Percentiles rank a stretch among this genome's conserved stretches.
phyloP scores from a whole-genome alignment of 2,797 vertebrate genomes.

The Gymnocypris eckloni region DNA sequence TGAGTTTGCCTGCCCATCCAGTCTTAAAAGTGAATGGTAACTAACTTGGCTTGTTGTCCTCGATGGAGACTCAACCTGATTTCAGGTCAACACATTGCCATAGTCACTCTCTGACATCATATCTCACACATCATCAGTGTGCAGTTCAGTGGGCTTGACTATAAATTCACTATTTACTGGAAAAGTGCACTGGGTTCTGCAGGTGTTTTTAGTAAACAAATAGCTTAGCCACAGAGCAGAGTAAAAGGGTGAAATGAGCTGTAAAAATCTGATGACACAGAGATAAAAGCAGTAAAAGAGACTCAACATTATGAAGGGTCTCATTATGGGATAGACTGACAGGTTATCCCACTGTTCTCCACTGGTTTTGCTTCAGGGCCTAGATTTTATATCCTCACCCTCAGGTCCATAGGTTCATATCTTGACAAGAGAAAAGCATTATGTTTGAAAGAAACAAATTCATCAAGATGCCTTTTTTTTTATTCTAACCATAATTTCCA shows the following conservation, averaged over 20 bases:
- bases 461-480: no score
- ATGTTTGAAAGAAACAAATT: no score
- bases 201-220: conserved; percentile 11
- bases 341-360: not conserved
- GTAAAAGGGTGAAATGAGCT: not conserved
- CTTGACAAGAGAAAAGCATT: not conserved
- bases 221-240: not conserved
- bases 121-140: not conserved
- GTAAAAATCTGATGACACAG: not conserved
- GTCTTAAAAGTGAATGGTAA: not conserved
- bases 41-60: not conserved
- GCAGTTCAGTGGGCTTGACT: not conserved
- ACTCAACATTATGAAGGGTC: not conserved
- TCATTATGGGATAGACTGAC: not conserved
- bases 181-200: not conserved
- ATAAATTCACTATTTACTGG: not conserved
- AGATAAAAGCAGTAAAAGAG: not conserved
- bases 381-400: not conserved
- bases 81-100: not conserved
- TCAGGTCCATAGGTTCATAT: not conserved
- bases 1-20: not conserved
- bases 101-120: not conserved
- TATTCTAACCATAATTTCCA: no score
- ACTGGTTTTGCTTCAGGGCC: not conserved
- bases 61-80: not conserved